phyloP scores from a whole-genome alignment of 2,113 vertebrate genomes.

The Pseudolaguvia tuberculata region DNA sequence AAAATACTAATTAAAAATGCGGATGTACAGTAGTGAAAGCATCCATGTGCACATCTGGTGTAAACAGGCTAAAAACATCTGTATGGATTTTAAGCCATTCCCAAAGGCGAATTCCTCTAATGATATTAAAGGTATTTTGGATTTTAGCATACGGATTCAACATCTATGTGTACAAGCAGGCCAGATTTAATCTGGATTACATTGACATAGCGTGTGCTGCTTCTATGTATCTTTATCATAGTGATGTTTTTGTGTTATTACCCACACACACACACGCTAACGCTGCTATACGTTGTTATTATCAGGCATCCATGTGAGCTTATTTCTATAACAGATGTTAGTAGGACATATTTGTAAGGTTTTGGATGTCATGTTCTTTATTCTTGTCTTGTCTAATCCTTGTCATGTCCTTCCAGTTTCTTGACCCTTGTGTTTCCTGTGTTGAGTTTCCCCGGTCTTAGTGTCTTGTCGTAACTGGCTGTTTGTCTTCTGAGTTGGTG shows the following conservation, averaged over 20 bases:
- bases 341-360: conserved; percentile 26
- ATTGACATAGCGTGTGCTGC: no score
- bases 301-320: conserved; percentile 30
- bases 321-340: conserved; percentile 43
- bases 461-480: no score
- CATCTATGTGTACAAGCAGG: no score
- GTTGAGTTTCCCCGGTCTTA: no score
- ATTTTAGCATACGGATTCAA: no score
- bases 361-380: no score
- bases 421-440: no score
- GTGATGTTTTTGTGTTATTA: neutral
- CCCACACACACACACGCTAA: conserved; percentile 8
- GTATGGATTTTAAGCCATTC: neutral
- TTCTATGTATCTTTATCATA: neutral
- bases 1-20: conserved; percentile 15
- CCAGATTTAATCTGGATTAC: no score
- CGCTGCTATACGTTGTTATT: conserved; percentile 34
- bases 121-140: neutral
- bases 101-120: neutral
- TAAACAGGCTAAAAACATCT: conserved; percentile 5
- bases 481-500: no score
- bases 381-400: no score
- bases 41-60: conserved; percentile 1
- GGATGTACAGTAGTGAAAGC: neutral
- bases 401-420: no score